Base-by-base conservation (phyloP, 2,888 invertebrate genomes). In the Hoplodrina blanda region DNA sequence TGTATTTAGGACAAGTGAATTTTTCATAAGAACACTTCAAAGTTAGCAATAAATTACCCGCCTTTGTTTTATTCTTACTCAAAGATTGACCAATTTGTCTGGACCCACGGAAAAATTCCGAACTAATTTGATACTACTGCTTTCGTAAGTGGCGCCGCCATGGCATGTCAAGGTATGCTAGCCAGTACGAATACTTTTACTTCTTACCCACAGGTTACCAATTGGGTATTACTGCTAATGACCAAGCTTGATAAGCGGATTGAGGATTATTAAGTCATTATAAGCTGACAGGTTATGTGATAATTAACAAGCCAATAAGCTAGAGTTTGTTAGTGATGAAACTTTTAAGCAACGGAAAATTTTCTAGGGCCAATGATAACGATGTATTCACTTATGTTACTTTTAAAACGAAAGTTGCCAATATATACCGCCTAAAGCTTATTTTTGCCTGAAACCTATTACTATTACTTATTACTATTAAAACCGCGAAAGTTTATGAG, bases 11-110 rank as follows among this genome's bases (percentile, higher is more conserved):
- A 72, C 67, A 54, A 41, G 60, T 41, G 19, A 8, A 56, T 63
- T 62, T 66, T 72, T 63, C 19, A 11, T 49, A 49, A 69, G 30
- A 52, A 69, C 33, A 44, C 52, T 76, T 62, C 20, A 72, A 76
- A 66, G 30, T 65, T 49, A 55, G 46, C 49, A 55, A 73, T 73
- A 77, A 77, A 69, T 77, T 62, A 77, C 59, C 19, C 17, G 55
- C 60, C 73, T 73, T 77, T 77, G 64, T 69, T 78, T 56, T 54
- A 41, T 55, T 50, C 30, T 55, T 56, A 56, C 50, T 13, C 7
- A 17, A 11, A 49, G 7, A 44, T 0, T 15, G 8, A 0, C 60
- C 25, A 68, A 20, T 37, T 17, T 25, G 41, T 6, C 10, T 11
- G 7, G 73, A 19, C 1, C 25, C 4, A 20, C n/a, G 52, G 61